Base-by-base conservation (phyloP, 2,888 invertebrate genomes). In the Trypoxylon attenuatum region DNA sequence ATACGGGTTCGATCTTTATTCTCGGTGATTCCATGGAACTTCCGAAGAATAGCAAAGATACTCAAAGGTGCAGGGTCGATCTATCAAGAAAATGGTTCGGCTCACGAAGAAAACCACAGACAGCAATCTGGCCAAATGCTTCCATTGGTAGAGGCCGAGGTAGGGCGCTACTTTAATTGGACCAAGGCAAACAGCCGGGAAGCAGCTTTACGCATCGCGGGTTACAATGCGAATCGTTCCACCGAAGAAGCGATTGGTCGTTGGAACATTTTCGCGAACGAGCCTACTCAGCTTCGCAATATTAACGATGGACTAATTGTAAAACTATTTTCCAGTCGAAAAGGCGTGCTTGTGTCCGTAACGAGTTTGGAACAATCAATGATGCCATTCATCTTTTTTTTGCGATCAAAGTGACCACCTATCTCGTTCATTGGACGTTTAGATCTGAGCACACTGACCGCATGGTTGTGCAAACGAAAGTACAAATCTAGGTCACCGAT, bases 121-220 rank as follows among this genome's bases (percentile, higher is more conserved):
- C n/a, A 10, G 5, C n/a, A 50, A 18, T 38, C 50, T 49, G 13
- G 22, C n/a, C 39, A 10, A 42, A 52, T 18, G 27, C 22, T 47
- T 47, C 21, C 38, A 0, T 45, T 18, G n/a, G n/a, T 15, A 18
- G n/a, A 39, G 10, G n/a, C 1, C 4, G n/a, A 25, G 23, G 5
- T 19, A 10, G 41, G n/a, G 25, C 1, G 21, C 33, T 47, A 51
- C 29, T 56, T 52, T 47, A 62, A 62, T 52, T 56, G 21, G 21
- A 43, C 13, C n/a, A 23, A 41, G 23, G 29, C 16, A 49, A 57
- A 57, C 42, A 50, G n/a, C 5, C n/a, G 33, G 22, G 46, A 22
- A 33, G 43, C 23, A 53, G 13, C 13, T 52, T 47, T 46, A 51
- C 46, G 41, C 23, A 49, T 47, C 47, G 21, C 23, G n/a, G 41